These are phyloP conservation scores for Trachemys scripta DNA, from an alignment of 2,113 vertebrate genomes.

Conservation along the genomic window DNA sequence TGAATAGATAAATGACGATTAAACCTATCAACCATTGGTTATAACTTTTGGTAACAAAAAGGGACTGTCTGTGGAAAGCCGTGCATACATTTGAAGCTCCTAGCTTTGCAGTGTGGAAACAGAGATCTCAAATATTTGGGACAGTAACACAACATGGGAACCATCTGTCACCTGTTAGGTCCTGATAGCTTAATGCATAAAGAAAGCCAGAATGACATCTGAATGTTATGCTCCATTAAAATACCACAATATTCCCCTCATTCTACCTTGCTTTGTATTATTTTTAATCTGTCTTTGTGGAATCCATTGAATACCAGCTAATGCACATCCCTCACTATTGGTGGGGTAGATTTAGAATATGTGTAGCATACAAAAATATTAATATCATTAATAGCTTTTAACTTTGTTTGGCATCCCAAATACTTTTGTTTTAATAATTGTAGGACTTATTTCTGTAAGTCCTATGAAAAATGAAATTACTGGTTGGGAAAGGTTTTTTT, in stretches of 20 bases:
- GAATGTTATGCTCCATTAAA: not conserved
- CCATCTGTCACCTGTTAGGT: not conserved
- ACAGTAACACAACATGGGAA: not conserved
- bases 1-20: not conserved
- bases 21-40: not conserved
- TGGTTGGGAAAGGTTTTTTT: not conserved
- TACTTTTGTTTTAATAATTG: fast-evolving
- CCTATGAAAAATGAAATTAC: fast-evolving
- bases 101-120: constrained; percentile 13
- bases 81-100: not conserved
- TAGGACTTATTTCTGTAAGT: not conserved
- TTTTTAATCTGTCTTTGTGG: not conserved
- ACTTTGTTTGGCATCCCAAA: not conserved
- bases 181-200: not conserved
- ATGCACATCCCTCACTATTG: fast-evolving
- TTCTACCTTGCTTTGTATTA: fast-evolving
- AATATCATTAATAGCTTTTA: not conserved
- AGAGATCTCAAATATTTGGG: not conserved
- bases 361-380: not conserved
- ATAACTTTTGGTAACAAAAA: constrained; percentile 44
- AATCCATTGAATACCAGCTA: fast-evolving
- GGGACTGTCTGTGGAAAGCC: not conserved
- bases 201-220: not conserved
- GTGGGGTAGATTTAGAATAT: not conserved
- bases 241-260: not conserved